Evolutionary conservation across 2,797 vertebrate genomes (phyloP).

Genomic region (Lutjanus campechanus): DNA sequence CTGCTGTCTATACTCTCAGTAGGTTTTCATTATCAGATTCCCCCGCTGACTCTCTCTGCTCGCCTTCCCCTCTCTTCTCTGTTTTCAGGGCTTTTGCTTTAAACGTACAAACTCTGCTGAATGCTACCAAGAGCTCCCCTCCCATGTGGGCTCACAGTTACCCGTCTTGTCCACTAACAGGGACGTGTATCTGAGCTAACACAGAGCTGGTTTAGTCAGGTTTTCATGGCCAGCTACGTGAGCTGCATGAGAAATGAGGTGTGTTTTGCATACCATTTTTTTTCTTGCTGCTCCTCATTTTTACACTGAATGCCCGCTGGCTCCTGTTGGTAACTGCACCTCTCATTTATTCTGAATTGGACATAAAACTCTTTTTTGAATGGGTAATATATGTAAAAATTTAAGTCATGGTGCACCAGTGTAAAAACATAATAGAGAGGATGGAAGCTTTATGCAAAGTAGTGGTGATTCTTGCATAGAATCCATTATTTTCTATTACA

Average conservation of each 20-base stretch:
- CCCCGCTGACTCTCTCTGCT: slow-evolving; percentile 48
- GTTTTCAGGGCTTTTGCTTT: slow-evolving; percentile 48
- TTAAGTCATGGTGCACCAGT: neutral
- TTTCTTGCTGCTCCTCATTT: neutral
- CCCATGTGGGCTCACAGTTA: slow-evolving; percentile 49
- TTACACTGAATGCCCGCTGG: slow-evolving; percentile 14
- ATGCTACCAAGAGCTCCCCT: slow-evolving; percentile 42
- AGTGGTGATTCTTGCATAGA: neutral
- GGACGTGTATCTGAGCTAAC: slow-evolving; percentile 54
- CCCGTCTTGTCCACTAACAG: slow-evolving; percentile 44
- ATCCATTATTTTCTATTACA: neutral
- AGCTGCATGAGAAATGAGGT: slow-evolving; percentile 54
- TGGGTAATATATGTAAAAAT: neutral
- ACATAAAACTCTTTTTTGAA: neutral
- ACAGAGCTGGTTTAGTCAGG: slow-evolving; percentile 47
- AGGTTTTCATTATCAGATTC: slow-evolving; percentile 61
- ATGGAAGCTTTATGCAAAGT: slow-evolving; percentile 3
- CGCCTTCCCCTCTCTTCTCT: slow-evolving; percentile 27
- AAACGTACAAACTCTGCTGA: slow-evolving; percentile 35
- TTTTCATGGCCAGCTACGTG: slow-evolving; percentile 39
- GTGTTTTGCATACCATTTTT: slow-evolving; percentile 8
- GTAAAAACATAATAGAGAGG: neutral
- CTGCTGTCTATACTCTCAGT: slow-evolving; percentile 48
- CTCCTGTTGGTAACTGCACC: neutral
- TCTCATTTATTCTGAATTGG: slow-evolving; percentile 18